phyloP scores from a whole-genome alignment of 1,140 invertebrate genomes.

The Coelopa frigida region DNA sequence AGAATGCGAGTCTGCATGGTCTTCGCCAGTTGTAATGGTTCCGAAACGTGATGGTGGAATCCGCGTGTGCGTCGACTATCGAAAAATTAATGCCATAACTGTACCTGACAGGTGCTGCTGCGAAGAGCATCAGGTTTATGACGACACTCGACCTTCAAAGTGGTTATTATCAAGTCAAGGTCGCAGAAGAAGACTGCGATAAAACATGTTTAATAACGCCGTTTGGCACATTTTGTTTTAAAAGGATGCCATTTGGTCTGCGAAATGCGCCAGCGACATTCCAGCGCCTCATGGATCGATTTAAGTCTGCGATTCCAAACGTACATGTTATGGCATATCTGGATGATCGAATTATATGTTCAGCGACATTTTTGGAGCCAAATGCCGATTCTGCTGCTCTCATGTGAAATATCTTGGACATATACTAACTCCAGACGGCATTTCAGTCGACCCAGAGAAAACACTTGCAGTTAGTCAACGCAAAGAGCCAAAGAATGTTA shows the following conservation, averaged over 20 bases:
- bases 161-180: constrained; percentile 40
- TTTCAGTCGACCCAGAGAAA: no score
- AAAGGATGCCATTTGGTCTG: constrained; percentile 44
- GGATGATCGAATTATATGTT: no score
- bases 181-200: constrained; percentile 24
- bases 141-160: constrained; percentile 36
- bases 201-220: constrained; percentile 45
- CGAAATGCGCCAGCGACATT: constrained; percentile 40
- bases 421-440: no score
- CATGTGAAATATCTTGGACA: no score
- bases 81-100: constrained; percentile 32
- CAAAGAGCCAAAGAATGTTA: no score
- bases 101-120: constrained; percentile 35
- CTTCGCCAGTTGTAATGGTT: constrained; percentile 36
- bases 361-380: no score
- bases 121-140: constrained; percentile 38
- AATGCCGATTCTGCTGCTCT: no score
- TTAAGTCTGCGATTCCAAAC: constrained; percentile 16
- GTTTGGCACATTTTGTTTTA: constrained; percentile 41
- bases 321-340: no score
- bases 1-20: constrained; percentile 36
- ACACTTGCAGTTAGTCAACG: no score
- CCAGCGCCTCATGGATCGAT: constrained; percentile 36
- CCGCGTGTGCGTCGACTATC: constrained; percentile 40
- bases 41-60: constrained; percentile 30